Evolutionary conservation across 2,888 invertebrate species (phyloP).

Genomic region (Melolontha melolontha): DNA sequence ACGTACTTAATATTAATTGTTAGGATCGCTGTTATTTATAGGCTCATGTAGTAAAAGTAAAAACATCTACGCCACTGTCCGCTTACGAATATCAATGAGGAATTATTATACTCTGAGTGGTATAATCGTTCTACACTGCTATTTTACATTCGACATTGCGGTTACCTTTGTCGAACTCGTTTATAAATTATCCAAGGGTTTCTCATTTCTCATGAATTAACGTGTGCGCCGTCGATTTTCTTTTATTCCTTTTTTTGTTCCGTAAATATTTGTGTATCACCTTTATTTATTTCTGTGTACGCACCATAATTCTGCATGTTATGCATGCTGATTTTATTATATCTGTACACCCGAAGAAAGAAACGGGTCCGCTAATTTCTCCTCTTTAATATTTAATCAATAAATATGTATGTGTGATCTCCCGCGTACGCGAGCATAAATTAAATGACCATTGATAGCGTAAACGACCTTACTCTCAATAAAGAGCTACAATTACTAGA

Average conservation of each 20-base stretch:
- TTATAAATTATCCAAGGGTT: constrained; percentile 61
- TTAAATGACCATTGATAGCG: no score
- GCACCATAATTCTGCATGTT: constrained; percentile 55
- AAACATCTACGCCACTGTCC: constrained; percentile 61
- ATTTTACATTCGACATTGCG: constrained; percentile 62
- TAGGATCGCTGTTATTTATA: constrained; percentile 52
- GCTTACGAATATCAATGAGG: constrained; percentile 60
- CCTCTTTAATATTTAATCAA: constrained; percentile 32
- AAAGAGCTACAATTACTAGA: no score
- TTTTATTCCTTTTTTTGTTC: constrained; percentile 56
- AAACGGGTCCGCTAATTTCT: constrained; percentile 28
- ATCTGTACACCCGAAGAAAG: constrained; percentile 16
- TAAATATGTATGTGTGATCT: neutral
- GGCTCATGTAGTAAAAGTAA: constrained; percentile 36
- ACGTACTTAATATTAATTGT: constrained; percentile 53
- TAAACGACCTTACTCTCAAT: no score
- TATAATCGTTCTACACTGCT: constrained; percentile 62
- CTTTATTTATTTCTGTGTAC: constrained; percentile 62
- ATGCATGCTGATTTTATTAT: constrained; percentile 39
- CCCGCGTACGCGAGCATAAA: no score
- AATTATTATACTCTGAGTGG: constrained; percentile 58
- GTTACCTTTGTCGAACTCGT: constrained; percentile 61
- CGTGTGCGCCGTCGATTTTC: constrained; percentile 8
- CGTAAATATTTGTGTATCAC: constrained; percentile 63
- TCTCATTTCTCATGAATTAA: constrained; percentile 57